Conservation (phyloP, 2,113 vertebrate species). For the Embiotoca jacksoni region DNA sequence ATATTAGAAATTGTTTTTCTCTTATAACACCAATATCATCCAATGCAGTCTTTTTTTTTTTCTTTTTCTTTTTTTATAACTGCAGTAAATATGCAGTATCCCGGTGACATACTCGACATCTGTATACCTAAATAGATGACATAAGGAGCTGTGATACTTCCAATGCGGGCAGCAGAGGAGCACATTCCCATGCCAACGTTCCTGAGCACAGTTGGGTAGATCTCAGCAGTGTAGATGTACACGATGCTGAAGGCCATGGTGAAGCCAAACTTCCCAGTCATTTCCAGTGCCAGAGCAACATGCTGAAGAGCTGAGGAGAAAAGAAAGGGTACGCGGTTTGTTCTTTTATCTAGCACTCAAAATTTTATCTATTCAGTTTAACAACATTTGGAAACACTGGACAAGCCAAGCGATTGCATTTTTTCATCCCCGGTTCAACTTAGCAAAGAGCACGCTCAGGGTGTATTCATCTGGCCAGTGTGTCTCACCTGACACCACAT, state of each 20-base stretch:
- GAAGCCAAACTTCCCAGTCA: conserved; percentile 94
- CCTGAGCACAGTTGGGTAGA: conserved; percentile 94
- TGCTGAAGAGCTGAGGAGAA: conserved; percentile 79
- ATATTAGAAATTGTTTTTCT: background rate
- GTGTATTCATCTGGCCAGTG: no score
- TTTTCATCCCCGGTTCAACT: no score
- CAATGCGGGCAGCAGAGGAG: conserved; percentile 92
- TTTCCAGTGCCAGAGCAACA: conserved; percentile 87
- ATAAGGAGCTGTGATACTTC: conserved; percentile 94
- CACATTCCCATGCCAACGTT: conserved; percentile 96
- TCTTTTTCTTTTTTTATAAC: background rate
- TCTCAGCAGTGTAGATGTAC: conserved; percentile 94
- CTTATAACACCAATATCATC: background rate
- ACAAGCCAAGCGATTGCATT: no score
- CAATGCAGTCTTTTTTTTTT: background rate
- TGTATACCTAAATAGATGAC: conserved; percentile 90
- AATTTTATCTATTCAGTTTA: no score
- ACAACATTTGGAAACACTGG: no score
- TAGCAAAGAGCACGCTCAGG: no score
- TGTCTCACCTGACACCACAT: no score
- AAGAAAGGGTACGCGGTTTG: background rate
- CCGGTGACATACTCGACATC: background rate
- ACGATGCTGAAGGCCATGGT: conserved; percentile 92
- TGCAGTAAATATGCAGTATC: background rate
- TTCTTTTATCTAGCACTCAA: no score